Conservation (phyloP, 1,140 invertebrate genomes). For the Eueides isabella region DNA sequence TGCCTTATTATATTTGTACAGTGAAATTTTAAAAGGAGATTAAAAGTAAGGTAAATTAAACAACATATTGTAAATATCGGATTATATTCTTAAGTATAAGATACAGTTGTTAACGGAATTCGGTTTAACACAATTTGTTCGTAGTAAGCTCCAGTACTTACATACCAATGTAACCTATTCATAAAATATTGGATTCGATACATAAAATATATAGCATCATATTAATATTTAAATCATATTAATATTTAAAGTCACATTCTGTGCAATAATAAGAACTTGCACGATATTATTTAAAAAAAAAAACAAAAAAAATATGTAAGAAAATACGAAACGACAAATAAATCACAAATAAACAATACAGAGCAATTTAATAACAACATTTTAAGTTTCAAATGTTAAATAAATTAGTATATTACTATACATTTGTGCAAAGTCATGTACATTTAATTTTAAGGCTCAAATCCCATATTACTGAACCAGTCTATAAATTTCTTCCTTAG, state of each 20-base stretch:
- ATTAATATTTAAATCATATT: conserved; percentile 14
- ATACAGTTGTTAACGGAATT: conserved; percentile 51
- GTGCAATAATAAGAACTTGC: conserved; percentile 19
- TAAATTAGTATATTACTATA: conserved; percentile 36
- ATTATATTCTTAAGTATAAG: conserved; percentile 72
- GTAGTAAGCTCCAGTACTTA: conserved; percentile 20
- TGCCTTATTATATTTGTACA: neutral
- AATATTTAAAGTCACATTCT: neutral
- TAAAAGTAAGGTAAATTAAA: conserved; percentile 48
- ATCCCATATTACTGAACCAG: neutral
- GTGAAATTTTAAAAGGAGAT: neutral
- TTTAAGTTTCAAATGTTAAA: neutral
- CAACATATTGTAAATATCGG: conserved; percentile 61
- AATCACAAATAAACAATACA: conserved; percentile 1
- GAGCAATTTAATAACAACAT: neutral
- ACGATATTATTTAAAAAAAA: neutral
- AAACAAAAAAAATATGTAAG: neutral
- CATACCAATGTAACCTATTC: conserved; percentile 16
- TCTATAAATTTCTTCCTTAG: neutral
- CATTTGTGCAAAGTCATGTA: conserved; percentile 56
- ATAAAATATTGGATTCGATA: conserved; percentile 23
- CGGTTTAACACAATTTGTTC: conserved; percentile 24
- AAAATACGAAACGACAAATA: conserved; percentile 3
- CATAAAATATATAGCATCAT: conserved; percentile 26
- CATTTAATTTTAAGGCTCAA: conserved; percentile 42